A percentile compares a stretch with the other conserved stretches of the same genome.
phyloP scores from a whole-genome alignment of 2,888 invertebrate species.

The Agrotis puta region DNA sequence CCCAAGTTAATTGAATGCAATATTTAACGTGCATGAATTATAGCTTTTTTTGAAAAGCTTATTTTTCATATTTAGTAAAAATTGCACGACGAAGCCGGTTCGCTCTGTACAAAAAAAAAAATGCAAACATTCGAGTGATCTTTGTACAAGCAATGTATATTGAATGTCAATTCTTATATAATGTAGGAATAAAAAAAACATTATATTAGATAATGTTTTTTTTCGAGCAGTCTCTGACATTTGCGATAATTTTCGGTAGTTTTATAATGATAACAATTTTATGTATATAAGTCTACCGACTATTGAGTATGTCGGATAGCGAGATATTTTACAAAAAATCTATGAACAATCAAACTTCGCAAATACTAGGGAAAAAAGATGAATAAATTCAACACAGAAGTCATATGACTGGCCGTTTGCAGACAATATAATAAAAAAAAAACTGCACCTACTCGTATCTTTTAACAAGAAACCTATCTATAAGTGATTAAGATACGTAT shows the following conservation, averaged over 20 bases:
- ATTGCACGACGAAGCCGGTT: neutral
- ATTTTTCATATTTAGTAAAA: neutral
- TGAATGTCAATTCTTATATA: conserved; percentile 2
- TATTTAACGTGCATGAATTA: conserved; percentile 9
- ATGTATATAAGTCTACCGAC: too few relatives aligned
- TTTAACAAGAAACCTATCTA: conserved; percentile 61
- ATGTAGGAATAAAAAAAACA: neutral
- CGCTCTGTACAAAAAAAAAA: too few relatives aligned
- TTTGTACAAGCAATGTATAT: conserved; percentile 1
- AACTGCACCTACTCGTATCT: conserved; percentile 44
- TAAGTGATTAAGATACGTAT: conserved; percentile 60
- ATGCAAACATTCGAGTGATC: too few relatives aligned
- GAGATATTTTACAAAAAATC: neutral
- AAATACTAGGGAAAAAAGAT: conserved; percentile 14
- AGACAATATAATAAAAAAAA: conserved; percentile 13
- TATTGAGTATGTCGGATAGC: neutral
- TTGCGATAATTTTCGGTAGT: conserved; percentile 1
- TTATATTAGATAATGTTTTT: too few relatives aligned
- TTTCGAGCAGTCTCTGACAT: neutral
- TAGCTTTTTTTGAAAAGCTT: neutral
- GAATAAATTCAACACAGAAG: conserved; percentile 34
- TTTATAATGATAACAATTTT: neutral
- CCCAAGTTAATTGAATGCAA: conserved; percentile 6
- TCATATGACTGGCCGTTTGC: conserved; percentile 57
- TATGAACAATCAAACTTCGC: neutral